Conservation (phyloP, 2,888 invertebrate genomes). For the Zygaena filipendulae region DNA sequence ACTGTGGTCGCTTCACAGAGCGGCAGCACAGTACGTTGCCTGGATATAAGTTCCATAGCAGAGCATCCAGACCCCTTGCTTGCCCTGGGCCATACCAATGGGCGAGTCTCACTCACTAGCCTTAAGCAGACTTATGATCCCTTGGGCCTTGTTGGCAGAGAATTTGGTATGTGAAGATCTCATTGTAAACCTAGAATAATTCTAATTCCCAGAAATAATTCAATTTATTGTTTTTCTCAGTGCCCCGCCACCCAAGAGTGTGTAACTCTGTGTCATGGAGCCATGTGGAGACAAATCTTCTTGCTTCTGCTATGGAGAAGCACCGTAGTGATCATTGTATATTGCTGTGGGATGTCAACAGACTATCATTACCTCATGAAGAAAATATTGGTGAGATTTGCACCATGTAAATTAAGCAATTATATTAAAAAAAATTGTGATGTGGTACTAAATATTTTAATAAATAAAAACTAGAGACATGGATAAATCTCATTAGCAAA, state of each 20-base stretch:
- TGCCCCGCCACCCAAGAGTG: constrained; percentile 83
- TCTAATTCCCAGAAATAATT: background rate
- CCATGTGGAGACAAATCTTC: constrained; percentile 79
- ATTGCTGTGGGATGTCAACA: constrained; percentile 86
- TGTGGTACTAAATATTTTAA: too few relatives aligned
- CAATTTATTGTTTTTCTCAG: constrained; percentile 55
- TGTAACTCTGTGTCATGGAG: constrained; percentile 93
- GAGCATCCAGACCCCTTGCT: constrained; percentile 81
- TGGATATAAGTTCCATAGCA: constrained; percentile 83
- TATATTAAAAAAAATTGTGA: too few relatives aligned
- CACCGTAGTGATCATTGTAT: constrained; percentile 90
- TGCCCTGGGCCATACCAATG: constrained; percentile 90
- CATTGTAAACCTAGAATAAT: background rate
- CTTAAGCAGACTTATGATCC: constrained; percentile 79
- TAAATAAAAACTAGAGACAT: too few relatives aligned
- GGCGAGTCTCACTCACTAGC: constrained; percentile 84
- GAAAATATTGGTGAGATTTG: constrained; percentile 27
- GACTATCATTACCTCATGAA: constrained; percentile 37
- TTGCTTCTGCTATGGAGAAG: constrained; percentile 91
- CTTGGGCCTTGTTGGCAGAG: constrained; percentile 76
- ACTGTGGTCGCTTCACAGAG: constrained; percentile 78
- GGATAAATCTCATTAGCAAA: too few relatives aligned
- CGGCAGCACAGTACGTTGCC: constrained; percentile 87
- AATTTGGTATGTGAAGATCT: constrained; percentile 70
- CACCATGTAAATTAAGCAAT: background rate